phyloP scores from a whole-genome alignment of 2,113 vertebrate species.

The Mesoclemmys tuberculata region DNA sequence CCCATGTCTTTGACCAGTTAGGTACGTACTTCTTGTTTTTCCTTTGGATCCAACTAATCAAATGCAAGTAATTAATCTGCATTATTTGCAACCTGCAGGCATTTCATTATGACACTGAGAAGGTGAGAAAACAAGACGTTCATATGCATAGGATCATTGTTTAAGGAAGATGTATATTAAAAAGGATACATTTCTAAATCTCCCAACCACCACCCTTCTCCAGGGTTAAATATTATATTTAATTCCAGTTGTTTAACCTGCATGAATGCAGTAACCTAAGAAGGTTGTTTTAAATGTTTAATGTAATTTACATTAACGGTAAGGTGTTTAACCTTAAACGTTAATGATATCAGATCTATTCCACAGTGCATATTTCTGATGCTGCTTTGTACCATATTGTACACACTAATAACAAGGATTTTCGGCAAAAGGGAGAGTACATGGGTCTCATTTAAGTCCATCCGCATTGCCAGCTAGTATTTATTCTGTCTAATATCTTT shows the following conservation, averaged over 20 bases:
- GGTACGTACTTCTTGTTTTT: not conserved
- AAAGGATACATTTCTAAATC: conserved; percentile 24
- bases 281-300: conserved; percentile 57
- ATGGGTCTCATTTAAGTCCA: accelerated
- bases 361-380: conserved; percentile 4
- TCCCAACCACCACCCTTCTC: not conserved
- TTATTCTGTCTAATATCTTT: not conserved
- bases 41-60: conserved; percentile 39
- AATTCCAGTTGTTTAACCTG: conserved; percentile 63
- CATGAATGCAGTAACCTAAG: conserved; percentile 41
- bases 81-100: conserved; percentile 46
- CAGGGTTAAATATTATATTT: conserved; percentile 26
- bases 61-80: conserved; percentile 61
- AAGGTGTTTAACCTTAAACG: conserved; percentile 62
- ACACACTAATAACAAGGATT: conserved; percentile 37
- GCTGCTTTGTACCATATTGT: conserved; percentile 33
- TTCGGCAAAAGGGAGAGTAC: conserved; percentile 9
- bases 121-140: conserved; percentile 68
- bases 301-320: conserved; percentile 51
- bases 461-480: accelerated
- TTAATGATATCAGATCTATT: conserved; percentile 48
- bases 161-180: conserved; percentile 21
- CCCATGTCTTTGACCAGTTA: conserved; percentile 2
- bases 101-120: conserved; percentile 65
- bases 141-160: conserved; percentile 20